A percentile compares a stretch with the other conserved stretches of the same genome.
These are phyloP conservation scores for Chiridota heheva DNA, from an alignment of 35 echinoderm and acorn worm genomes.

Conservation along the genomic window DNA sequence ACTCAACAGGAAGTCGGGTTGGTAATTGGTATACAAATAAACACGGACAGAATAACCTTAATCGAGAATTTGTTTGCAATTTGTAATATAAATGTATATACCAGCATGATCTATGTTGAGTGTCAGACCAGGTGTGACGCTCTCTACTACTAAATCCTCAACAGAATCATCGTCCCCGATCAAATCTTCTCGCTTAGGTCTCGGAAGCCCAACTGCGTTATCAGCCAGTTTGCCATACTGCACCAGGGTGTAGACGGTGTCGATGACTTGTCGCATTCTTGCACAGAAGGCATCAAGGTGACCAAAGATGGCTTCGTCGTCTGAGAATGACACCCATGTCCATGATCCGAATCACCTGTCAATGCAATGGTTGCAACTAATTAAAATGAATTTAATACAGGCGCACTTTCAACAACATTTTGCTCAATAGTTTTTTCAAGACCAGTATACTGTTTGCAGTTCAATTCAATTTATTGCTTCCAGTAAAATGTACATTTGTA, in stretches of 20 bases:
- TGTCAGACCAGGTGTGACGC: background rate
- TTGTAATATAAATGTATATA: too few species aligned
- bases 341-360: conserved; percentile 79
- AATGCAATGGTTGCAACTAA: background rate
- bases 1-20: too few species aligned
- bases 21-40: too few species aligned
- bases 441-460: background rate
- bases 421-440: too few species aligned
- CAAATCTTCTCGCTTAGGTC: conserved; percentile 82
- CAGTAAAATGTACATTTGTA: too few species aligned
- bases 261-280: conserved; percentile 78
- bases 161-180: conserved; percentile 61
- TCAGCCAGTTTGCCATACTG: conserved; percentile 87
- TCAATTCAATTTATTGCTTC: too few species aligned
- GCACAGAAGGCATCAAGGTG: conserved; percentile 91
- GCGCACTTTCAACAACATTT: too few species aligned
- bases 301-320: conserved; percentile 98
- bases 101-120: too few species aligned
- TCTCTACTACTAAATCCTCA: conserved; percentile 51
- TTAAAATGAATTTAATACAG: conserved; percentile 7
- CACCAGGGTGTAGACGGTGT: conserved; percentile 78
- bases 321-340: conserved; percentile 86
- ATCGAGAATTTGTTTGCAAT: too few species aligned
- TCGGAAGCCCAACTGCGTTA: conserved; percentile 75
- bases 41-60: too few species aligned